Percentiles rank a stretch among this genome's conserved stretches.
phyloP scores from a whole-genome alignment of 2,797 vertebrate species.

The Pampus argenteus region DNA sequence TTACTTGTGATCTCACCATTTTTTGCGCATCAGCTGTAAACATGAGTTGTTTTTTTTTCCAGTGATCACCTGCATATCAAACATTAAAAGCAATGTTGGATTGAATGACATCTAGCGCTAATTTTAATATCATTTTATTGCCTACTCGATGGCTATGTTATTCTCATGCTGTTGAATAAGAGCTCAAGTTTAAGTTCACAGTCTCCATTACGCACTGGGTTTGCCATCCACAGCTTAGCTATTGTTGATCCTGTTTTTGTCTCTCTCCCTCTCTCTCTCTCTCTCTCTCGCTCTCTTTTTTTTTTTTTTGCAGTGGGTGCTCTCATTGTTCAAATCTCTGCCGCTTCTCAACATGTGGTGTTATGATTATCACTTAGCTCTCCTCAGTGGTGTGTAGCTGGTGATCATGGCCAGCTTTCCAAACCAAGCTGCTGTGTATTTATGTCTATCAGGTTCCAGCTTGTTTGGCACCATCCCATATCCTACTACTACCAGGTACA shows the following conservation, averaged over 20 bases:
- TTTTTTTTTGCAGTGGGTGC: no score
- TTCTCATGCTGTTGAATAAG: not conserved
- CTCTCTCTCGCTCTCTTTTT: not conserved
- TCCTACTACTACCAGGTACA: constrained; percentile 54
- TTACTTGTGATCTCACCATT: not conserved
- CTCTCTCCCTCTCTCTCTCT: not conserved
- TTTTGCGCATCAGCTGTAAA: not conserved
- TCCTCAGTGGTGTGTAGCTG: constrained; percentile 1
- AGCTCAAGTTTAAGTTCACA: constrained; percentile 27
- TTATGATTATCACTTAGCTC: constrained; percentile 25
- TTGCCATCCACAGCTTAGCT: constrained; percentile 29
- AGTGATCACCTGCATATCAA: constrained; percentile 10
- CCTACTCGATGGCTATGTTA: not conserved
- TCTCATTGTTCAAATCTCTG: constrained; percentile 28
- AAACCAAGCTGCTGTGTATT: constrained; percentile 35
- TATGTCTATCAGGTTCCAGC: constrained; percentile 60
- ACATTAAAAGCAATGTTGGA: not conserved
- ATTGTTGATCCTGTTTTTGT: constrained; percentile 52
- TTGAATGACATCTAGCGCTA: not conserved
- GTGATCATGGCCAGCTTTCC: constrained; percentile 18
- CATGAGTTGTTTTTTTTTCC: constrained; percentile 8
- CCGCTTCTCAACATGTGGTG: constrained; percentile 29
- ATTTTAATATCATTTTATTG: not conserved
- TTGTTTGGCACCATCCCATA: constrained; percentile 66
- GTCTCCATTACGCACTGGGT: constrained; percentile 30